Base-by-base conservation (phyloP, 1,140 invertebrate genomes). In the Amyelois transitella region DNA sequence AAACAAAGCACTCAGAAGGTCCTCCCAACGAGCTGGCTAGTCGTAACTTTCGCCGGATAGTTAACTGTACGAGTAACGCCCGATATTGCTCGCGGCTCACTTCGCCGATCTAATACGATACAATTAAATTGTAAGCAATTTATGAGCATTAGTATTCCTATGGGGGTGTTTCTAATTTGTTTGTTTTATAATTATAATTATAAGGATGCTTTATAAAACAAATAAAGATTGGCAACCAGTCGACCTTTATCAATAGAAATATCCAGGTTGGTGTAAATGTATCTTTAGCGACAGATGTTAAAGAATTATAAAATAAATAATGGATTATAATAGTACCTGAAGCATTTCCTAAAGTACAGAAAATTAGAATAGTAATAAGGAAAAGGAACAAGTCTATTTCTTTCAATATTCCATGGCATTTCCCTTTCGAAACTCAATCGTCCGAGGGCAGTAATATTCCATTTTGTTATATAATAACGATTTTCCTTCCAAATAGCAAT, bases 61-160 rank as follows among this genome's bases (percentile, higher is more conserved):
- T 72, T 70, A 72, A 62, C 43, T 43, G 66, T 73, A 73, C 69
- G 60, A 77, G 69, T 78, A 75, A 76, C 66, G 64, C 62, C 60
- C 66, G 62, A 75, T 80, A 75, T 78, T 70, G 64, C 63, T 72
- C 67, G 69, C 66, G 65, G 71, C 69, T 63, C 64, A 66, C 62
- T 77, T 76, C 66, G 73, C 68, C 72, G 66, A 70, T 67, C 62
- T 79, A 73, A 78, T 71, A 69, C 62, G 62, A 77, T 75, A 72
- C 72, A 76, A 82, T 77, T 82, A 81, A 82, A 81, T 72, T 69
- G 73, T 52, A 55, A 64, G 48, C 61, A 80, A 78, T 84, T 79
- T 81, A 81, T 72, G 68, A 48, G 61, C 61, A 58, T 44, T 62
- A 61, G 55, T 58, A 51, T 55, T 55, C 56, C 47, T 56, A 55